Evolutionary conservation across 2,888 invertebrate genomes (phyloP).

Genomic region (Coelopa pilipes): DNA sequence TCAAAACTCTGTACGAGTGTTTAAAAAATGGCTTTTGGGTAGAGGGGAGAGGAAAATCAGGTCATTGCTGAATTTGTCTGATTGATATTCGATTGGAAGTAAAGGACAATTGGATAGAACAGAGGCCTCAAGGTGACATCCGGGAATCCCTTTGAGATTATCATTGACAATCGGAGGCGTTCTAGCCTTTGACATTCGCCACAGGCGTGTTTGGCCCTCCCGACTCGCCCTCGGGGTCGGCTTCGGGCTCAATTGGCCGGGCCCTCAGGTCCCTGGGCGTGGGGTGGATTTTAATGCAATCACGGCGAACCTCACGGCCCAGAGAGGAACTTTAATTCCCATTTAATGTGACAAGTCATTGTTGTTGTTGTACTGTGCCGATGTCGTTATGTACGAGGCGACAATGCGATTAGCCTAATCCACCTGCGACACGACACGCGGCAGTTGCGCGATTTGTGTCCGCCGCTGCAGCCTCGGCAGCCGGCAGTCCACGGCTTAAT

Average conservation of each 20-base stretch:
- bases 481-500: background rate
- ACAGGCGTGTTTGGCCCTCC: background rate
- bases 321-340: background rate
- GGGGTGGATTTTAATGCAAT: conserved; percentile 11
- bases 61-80: too few species aligned
- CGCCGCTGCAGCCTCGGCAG: background rate
- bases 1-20: too few species aligned
- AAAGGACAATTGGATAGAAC: too few species aligned
- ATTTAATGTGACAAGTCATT: conserved; percentile 6
- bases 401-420: conserved; percentile 23
- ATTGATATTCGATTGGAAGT: too few species aligned
- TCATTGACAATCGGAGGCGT: too few species aligned
- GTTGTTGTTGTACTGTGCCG: background rate
- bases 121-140: too few species aligned
- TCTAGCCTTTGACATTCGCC: too few species aligned
- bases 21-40: too few species aligned
- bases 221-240: background rate
- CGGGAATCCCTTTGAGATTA: too few species aligned
- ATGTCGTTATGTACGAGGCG: too few species aligned
- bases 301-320: background rate
- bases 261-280: background rate
- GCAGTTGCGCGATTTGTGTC: background rate
- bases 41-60: too few species aligned
- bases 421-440: conserved; percentile 15
- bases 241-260: background rate